These are phyloP conservation scores for Sus cebifrons DNA, from an alignment of 2,797 vertebrate species.

Conservation along the genomic window DNA sequence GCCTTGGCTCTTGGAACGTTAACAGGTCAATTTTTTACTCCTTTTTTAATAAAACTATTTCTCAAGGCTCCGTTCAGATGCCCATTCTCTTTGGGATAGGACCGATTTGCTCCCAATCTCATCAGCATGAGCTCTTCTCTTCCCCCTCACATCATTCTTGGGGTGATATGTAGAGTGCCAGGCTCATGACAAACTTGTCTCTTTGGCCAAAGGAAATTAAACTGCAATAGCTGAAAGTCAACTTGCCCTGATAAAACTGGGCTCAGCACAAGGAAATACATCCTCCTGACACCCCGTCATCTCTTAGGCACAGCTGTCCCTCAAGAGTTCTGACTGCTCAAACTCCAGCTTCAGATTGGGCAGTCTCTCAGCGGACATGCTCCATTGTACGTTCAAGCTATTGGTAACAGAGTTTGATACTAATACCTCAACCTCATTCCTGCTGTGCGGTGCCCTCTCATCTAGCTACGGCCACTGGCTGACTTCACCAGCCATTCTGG, in stretches of 20 bases:
- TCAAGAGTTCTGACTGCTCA: slow-evolving; percentile 78
- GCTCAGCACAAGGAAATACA: slow-evolving; percentile 77
- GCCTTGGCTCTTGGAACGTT: slow-evolving; percentile 77
- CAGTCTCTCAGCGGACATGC: slow-evolving; percentile 53
- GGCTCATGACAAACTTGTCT: slow-evolving; percentile 82
- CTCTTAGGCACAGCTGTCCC: slow-evolving; percentile 80
- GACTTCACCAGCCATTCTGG: slow-evolving; percentile 3
- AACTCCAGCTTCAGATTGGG: slow-evolving; percentile 71
- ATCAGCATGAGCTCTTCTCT: slow-evolving; percentile 74
- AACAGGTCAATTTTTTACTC: slow-evolving; percentile 79
- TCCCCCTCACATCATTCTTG: slow-evolving; percentile 72
- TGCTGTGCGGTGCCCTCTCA: slow-evolving; percentile 58
- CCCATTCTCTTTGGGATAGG: slow-evolving; percentile 79
- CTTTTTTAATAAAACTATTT: slow-evolving; percentile 82
- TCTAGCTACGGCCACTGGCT: slow-evolving; percentile 44
- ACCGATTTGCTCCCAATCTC: slow-evolving; percentile 75
- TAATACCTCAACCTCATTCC: slow-evolving; percentile 75
- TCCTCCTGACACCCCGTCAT: slow-evolving; percentile 62
- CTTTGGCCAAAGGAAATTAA: slow-evolving; percentile 87
- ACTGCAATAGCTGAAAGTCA: slow-evolving; percentile 82
- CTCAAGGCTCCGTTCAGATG: slow-evolving; percentile 74
- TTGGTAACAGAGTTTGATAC: slow-evolving; percentile 67
- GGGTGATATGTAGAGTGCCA: slow-evolving; percentile 65
- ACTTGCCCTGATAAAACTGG: slow-evolving; percentile 82
- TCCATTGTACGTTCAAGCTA: slow-evolving; percentile 69